Evolutionary conservation across 2,113 vertebrate species (phyloP), one percentile per base, ranked within the genome.

Genomic region (Vulpes lagopus): DNA sequence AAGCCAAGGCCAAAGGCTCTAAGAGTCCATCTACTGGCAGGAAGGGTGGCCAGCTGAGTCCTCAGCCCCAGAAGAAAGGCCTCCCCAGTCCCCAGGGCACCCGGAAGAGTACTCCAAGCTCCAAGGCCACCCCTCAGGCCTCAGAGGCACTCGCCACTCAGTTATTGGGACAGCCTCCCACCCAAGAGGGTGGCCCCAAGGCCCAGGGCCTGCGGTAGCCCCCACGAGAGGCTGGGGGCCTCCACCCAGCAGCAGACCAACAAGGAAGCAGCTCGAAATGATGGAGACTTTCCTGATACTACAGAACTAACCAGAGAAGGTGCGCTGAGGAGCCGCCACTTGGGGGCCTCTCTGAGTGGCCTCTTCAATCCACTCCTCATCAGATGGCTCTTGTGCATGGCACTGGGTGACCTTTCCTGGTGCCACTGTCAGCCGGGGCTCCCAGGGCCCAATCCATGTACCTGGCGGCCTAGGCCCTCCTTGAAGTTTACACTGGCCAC

Each of bases 21-120:
- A 99, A 98, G 97, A 99, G 99, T 97, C 99, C 99, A 43, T 98
- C 99, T 79, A 83, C 99, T 49, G 99, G 99, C 95, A 99, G 99
- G 97, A 99, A 99, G 95, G 94, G 98, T 27, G 86, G 97, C 1
- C 99, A 99, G 30, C 98, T 98, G 96, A 99, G 99, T 97, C 99
- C 99, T 11, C 99, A 99, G 97, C 97, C 99, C 38, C 99, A 99
- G 97, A 99, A 99, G 98, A 99, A 99, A 98, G 99, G 98, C 7
- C 91, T 97, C 22, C 95, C 97, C 2, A 99, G 99, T 94, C 99
- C 99, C 60, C 99, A 99, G 98, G 97, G 98, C 30, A 51, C 92
- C 51, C 99, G 99, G 94, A 99, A 99, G 97, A 98, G 98, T 30
- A 95, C 98, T 0, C 93, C 98, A 43, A 99, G 99, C 98, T 99